These are phyloP conservation scores for Elachura formosa DNA, from an alignment of 2,113 vertebrate genomes.

Conservation along the genomic window DNA sequence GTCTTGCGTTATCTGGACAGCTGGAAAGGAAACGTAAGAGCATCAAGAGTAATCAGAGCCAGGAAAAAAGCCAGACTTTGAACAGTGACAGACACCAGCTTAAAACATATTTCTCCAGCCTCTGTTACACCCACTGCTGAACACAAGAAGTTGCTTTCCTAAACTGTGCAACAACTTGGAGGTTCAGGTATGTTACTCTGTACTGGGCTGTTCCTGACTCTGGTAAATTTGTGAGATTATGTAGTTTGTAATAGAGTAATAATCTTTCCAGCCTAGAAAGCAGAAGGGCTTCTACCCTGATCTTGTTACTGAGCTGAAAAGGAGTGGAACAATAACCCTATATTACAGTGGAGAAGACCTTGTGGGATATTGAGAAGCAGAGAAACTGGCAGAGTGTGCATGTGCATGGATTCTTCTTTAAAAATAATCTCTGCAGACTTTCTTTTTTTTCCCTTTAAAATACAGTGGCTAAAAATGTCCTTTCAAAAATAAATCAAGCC, in stretches of 20 bases:
- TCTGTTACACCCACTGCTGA: not conserved
- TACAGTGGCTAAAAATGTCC: not conserved
- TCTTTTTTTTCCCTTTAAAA: not conserved
- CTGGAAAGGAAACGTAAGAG: not conserved
- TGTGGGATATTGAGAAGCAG: rapidly evolving
- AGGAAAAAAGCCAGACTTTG: not conserved
- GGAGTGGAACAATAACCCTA: rapidly evolving
- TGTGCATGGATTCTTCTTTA: not conserved
- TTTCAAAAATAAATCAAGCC: constrained; percentile 23
- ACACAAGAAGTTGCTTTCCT: not conserved
- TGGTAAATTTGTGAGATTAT: not conserved
- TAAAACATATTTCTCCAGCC: not conserved
- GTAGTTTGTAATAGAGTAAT: not conserved
- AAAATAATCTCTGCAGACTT: not conserved
- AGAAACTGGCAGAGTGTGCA: not conserved
- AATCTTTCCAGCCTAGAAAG: not conserved
- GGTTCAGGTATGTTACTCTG: not conserved
- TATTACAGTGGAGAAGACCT: rapidly evolving
- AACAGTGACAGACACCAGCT: not conserved
- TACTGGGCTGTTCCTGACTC: not conserved
- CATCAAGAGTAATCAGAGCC: not conserved
- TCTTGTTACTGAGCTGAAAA: not conserved
- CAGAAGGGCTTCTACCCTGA: not conserved
- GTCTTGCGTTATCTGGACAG: not conserved
- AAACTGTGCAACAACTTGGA: not conserved